Percentiles rank a stretch among this genome's conserved stretches.
These are phyloP conservation scores for Agonopterix subpropinquella DNA, from an alignment of 2,888 invertebrate genomes.

Conservation along the genomic window DNA sequence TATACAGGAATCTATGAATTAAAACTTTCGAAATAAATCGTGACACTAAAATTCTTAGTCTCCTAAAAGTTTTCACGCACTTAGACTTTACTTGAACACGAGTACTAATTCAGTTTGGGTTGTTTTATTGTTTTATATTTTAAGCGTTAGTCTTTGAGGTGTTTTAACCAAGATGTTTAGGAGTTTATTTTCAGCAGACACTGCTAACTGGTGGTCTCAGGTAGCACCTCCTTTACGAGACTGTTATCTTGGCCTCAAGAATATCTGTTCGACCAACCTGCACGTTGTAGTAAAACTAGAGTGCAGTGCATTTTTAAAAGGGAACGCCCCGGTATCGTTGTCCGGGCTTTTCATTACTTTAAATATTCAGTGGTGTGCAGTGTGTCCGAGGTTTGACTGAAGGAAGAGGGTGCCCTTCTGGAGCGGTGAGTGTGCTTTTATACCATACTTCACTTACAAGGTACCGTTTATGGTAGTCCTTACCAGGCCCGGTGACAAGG, in stretches of 20 bases:
- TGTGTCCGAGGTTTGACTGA: conserved; percentile 43
- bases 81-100: background rate
- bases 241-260: conserved; percentile 50
- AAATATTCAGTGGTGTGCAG: conserved; percentile 71
- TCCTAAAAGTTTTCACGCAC: background rate
- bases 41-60: background rate
- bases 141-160: conserved; percentile 25
- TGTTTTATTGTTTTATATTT: conserved; percentile 14
- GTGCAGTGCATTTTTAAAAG: conserved; percentile 74
- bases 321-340: conserved; percentile 57
- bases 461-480: conserved; percentile 19
- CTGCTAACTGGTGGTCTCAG: conserved; percentile 32
- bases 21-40: background rate
- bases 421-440: conserved; percentile 48
- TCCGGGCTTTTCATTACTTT: conserved; percentile 67
- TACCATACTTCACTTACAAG: conserved; percentile 24
- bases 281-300: conserved; percentile 61
- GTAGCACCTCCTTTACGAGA: conserved; percentile 62
- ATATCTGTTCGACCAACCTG: conserved; percentile 66
- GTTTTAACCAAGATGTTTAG: conserved; percentile 20
- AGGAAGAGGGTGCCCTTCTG: conserved; percentile 28
- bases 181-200: conserved; percentile 31
- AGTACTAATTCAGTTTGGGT: background rate
- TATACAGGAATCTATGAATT: background rate
- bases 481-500: conserved; percentile 4